Evolutionary conservation across 2,888 invertebrate species (phyloP), one percentile per base, ranked within the genome.

Genomic region (Diadromus collaris): DNA sequence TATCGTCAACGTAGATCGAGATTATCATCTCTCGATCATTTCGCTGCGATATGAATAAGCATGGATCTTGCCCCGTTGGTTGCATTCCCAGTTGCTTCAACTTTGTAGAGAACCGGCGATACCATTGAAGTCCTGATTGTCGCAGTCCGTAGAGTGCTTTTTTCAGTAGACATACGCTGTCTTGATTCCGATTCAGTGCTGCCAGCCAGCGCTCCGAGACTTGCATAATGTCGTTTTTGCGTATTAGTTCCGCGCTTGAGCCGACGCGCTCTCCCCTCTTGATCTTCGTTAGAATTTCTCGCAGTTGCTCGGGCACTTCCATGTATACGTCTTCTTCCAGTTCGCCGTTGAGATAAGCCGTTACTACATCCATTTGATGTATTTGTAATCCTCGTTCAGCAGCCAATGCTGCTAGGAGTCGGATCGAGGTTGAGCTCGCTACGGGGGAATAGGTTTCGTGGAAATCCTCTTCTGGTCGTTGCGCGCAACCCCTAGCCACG

Each of bases 281-380:
- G 4, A 41, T 6, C 10, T 41, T 41, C 6, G 1, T 41, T 16
- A 41, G 16, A 3, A 32, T 6, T 32, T 32, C 32, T 3, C 32
- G 32, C 32, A 32, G 6, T 32, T 32, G 32, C 3, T 32, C 32
- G 32, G 32, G 32, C 32, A 32, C 32, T 32, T 32, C 32, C 32
- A 32, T 32, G 32, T 32, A 32, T 6, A 32, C 32, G 6, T 32
- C 32, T 6, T 32, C 32, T 6, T 32, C 32, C 6, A 32, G 6
- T 32, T 32, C 32, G 32, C 79, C 78, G 48, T 82, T 76, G 0
- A 80, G 32, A 41, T 80, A 82, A 0, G 83, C 82, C 0, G 80
- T 72, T 0, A 74, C 65, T 6, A 81, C 80, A n/a, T 81, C 81
- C 78, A 82, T 79, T 27, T 83, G 82, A n/a, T 80, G 74, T 9